phyloP scores from a whole-genome alignment of 2,113 vertebrate species.

The Semicossyphus pulcher region DNA sequence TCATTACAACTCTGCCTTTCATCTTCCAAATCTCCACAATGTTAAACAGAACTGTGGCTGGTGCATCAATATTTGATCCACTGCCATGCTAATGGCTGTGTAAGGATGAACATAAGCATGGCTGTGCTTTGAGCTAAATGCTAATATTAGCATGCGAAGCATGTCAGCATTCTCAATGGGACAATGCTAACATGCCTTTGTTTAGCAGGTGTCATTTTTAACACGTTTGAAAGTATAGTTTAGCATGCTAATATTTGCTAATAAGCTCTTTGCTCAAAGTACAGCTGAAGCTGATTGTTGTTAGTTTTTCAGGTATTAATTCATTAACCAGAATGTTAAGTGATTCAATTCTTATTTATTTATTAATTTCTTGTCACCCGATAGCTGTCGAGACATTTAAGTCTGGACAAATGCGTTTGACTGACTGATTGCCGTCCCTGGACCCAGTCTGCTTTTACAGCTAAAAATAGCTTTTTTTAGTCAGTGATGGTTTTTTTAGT shows the following conservation, averaged over 20 bases:
- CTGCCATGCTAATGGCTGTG: neutral
- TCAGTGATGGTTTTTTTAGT: conserved; percentile 1
- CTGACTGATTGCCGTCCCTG: neutral
- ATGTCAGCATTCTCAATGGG: neutral
- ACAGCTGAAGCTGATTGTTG: no score
- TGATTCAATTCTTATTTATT: no score
- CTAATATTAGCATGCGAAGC: neutral
- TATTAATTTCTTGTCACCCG: no score
- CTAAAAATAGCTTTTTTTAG: neutral
- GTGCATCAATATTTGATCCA: no score
- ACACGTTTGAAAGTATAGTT: no score
- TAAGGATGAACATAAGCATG: neutral
- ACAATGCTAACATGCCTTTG: neutral
- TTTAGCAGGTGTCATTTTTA: no score
- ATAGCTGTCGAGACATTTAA: neutral
- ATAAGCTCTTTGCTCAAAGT: no score
- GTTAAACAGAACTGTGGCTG: no score
- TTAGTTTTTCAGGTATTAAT: no score
- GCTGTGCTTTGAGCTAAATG: neutral
- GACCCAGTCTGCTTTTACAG: neutral
- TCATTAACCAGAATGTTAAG: no score
- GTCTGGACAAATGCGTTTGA: neutral
- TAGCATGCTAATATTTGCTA: no score
- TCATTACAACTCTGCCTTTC: neutral
- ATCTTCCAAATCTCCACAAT: neutral